phyloP scores from a whole-genome alignment of 2,113 vertebrate species.

The Jaculus jaculus region DNA sequence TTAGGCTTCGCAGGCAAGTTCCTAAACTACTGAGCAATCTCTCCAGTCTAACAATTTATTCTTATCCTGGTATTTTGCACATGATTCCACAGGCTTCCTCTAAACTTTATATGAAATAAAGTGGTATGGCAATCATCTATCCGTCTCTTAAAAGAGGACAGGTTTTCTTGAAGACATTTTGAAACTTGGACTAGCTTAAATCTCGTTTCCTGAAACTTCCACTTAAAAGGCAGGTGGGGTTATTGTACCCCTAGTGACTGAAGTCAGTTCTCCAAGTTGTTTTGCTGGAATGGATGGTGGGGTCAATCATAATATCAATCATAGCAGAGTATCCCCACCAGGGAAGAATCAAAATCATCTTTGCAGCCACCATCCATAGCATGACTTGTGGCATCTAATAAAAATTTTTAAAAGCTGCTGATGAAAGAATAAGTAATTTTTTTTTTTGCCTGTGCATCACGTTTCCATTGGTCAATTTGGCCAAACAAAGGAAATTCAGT shows the following conservation, averaged over 20 bases:
- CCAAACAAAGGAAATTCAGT: neutral
- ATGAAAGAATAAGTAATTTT: neutral
- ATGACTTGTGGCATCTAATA: neutral
- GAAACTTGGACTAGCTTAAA: neutral
- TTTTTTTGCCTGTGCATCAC: neutral
- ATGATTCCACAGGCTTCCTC: neutral
- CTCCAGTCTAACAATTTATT: neutral
- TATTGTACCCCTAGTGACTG: neutral
- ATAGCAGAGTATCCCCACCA: neutral
- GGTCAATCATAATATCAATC: neutral
- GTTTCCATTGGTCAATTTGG: slow-evolving; percentile 25
- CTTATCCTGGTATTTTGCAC: neutral
- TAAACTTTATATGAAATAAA: neutral
- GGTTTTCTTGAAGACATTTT: neutral
- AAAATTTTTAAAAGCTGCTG: neutral
- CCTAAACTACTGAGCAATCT: too few species aligned
- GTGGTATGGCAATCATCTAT: neutral
- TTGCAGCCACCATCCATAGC: neutral
- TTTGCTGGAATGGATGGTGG: neutral
- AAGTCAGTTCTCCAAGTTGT: neutral
- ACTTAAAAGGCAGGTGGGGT: neutral
- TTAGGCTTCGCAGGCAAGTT: too few species aligned
- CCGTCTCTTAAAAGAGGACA: slow-evolving; percentile 7
- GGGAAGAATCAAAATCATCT: neutral
- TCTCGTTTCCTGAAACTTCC: neutral